phyloP scores from a whole-genome alignment of 2,797 vertebrate species.

The Natrix natrix region DNA sequence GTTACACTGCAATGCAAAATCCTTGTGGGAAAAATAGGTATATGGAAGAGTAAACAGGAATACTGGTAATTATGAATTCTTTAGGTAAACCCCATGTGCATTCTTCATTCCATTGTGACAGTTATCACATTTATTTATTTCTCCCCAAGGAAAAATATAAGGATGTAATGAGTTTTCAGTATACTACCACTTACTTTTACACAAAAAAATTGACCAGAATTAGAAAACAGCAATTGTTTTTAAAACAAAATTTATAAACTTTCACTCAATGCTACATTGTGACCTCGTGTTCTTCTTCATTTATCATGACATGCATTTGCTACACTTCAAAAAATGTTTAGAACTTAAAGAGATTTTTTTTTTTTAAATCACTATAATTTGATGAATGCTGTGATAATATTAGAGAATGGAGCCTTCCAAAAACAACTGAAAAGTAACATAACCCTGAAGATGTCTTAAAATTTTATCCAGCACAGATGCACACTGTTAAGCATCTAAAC shows the following conservation, averaged over 20 bases:
- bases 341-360: background rate
- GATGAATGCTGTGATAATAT: background rate
- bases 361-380: background rate
- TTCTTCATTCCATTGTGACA: slow-evolving; percentile 1
- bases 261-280: background rate
- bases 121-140: slow-evolving; percentile 1
- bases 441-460: background rate
- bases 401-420: background rate
- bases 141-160: background rate
- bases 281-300: background rate
- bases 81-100: background rate
- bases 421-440: background rate
- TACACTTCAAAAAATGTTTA: background rate
- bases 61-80: background rate
- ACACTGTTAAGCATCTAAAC: background rate
- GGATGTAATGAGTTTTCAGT: background rate
- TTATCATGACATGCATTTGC: background rate
- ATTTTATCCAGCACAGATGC: background rate
- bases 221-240: slow-evolving; percentile 1
- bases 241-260: background rate
- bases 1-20: background rate
- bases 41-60: background rate
- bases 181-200: background rate
- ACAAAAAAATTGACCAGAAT: background rate
- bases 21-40: background rate